These are phyloP conservation scores for Craseonycteris thonglongyai DNA, from an alignment of 2,113 vertebrate genomes.

Conservation along the genomic window DNA sequence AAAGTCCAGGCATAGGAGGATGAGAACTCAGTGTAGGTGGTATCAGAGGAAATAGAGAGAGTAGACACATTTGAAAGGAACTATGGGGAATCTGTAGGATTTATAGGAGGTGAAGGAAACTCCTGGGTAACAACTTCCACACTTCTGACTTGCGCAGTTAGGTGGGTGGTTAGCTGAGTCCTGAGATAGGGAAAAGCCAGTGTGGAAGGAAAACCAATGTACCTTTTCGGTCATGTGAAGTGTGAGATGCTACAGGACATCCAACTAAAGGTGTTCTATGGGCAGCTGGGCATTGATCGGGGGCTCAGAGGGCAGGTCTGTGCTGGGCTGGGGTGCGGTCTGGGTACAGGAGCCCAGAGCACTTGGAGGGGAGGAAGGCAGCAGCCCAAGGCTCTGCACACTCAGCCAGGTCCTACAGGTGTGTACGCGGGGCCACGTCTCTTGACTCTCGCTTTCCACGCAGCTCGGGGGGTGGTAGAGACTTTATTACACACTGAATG, in stretches of 20 bases:
- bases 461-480: background rate
- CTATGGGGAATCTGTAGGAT: background rate
- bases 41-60: background rate
- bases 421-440: background rate
- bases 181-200: background rate
- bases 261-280: background rate
- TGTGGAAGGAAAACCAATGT: background rate
- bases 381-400: fast-evolving
- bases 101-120: background rate
- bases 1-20: background rate
- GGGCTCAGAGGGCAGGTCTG: background rate
- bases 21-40: background rate
- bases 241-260: too few species aligned
- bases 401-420: background rate
- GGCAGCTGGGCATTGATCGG: fast-evolving
- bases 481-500: background rate
- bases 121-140: too few species aligned
- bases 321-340: background rate
- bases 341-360: background rate
- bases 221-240: background rate
- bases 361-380: background rate
- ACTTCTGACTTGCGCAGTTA: background rate
- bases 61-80: background rate
- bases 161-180: background rate
- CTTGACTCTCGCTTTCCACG: background rate